These are phyloP conservation scores for Corythornis cristatus DNA, from an alignment of 2,113 vertebrate genomes.

Conservation along the genomic window DNA sequence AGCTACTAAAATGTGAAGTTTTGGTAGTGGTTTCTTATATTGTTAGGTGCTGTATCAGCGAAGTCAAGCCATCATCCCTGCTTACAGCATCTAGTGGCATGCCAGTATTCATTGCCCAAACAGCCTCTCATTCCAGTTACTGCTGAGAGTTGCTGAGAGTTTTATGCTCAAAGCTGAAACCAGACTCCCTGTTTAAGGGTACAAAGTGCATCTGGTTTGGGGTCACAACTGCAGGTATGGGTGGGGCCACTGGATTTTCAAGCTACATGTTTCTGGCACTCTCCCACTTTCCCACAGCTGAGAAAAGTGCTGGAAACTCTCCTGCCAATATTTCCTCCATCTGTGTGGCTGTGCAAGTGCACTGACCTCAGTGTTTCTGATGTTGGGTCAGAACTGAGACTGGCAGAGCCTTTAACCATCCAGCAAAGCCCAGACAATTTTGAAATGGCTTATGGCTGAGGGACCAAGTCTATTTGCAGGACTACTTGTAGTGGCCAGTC, in stretches of 20 bases:
- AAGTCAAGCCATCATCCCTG: neutral
- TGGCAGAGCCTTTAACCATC: neutral
- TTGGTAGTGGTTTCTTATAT: neutral
- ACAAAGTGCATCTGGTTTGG: neutral
- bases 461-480: neutral
- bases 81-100: neutral
- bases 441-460: neutral
- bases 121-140: neutral
- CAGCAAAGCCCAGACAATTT: neutral
- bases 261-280: neutral
- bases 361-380: neutral
- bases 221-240: neutral
- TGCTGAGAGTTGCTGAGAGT: neutral
- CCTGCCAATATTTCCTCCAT: accelerated
- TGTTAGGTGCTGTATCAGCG: neutral
- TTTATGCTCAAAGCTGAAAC: neutral
- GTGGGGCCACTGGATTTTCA: neutral
- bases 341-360: neutral
- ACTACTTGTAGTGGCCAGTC: neutral
- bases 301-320: neutral
- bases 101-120: neutral
- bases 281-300: accelerated
- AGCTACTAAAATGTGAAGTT: neutral
- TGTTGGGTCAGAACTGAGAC: neutral
- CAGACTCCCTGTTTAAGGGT: neutral